phyloP scores from a whole-genome alignment of 2,113 vertebrate species.

The Xiphorhynchus elegans region DNA sequence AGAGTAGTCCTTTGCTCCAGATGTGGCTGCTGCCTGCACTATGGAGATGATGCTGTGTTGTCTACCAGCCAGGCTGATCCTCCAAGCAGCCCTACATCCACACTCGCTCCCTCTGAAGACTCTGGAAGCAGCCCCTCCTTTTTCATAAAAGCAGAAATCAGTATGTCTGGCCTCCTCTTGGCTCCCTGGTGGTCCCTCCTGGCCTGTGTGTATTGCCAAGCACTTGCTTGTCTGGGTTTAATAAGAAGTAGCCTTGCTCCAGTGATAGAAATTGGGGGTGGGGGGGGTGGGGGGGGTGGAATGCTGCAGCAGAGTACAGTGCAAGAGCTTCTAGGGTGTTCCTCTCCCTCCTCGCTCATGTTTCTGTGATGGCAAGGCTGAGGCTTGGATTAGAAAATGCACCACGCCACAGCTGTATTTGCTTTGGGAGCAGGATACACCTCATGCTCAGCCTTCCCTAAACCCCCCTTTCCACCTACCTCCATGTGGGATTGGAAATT shows the following conservation, averaged over 20 bases:
- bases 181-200: neutral
- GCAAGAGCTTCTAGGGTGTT: neutral
- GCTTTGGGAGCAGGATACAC: neutral
- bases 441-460: neutral
- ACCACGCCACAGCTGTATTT: neutral
- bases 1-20: neutral
- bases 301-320: neutral
- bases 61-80: neutral
- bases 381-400: neutral
- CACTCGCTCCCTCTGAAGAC: fast-evolving
- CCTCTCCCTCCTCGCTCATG: fast-evolving
- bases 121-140: neutral
- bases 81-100: neutral
- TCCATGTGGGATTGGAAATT: neutral
- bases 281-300: too few species aligned
- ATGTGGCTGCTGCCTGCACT: neutral
- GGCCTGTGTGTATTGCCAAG: neutral
- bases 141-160: neutral
- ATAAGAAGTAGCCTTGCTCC: neutral
- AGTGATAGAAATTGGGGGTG: neutral
- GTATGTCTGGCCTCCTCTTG: neutral
- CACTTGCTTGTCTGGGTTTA: neutral
- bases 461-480: neutral
- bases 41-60: fast-evolving
- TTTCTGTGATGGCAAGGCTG: neutral